Evolutionary conservation across 2,113 vertebrate species (phyloP).

Genomic region (Brachypteracias leptosomus): DNA sequence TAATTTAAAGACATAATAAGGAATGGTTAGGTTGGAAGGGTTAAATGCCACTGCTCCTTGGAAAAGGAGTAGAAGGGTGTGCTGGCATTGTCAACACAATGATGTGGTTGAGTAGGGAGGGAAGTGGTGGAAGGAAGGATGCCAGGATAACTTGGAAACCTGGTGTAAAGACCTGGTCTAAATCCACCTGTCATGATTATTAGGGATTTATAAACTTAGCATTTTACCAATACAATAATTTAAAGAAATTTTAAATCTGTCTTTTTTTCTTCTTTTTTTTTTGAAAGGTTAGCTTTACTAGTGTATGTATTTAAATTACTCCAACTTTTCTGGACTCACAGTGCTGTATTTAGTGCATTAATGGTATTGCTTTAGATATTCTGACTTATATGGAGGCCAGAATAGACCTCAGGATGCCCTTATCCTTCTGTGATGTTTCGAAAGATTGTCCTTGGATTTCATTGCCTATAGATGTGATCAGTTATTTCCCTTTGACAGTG

Average conservation of each 20-base stretch:
- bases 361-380: not conserved
- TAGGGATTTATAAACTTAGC: not conserved
- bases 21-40: not conserved
- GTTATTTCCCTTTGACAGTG: not conserved
- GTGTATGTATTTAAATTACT: not conserved
- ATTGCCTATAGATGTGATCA: not conserved
- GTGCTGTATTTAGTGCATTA: not conserved
- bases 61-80: not conserved
- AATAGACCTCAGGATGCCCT: not conserved
- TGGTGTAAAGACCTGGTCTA: not conserved
- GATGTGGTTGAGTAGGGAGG: not conserved
- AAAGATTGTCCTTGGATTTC: not conserved
- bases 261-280: not conserved
- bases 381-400: not conserved
- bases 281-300: not conserved
- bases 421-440: not conserved
- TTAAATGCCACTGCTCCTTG: not conserved
- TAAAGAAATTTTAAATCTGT: not conserved
- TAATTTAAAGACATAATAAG: not conserved
- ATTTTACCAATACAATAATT: not conserved
- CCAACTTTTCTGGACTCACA: not conserved
- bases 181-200: not conserved
- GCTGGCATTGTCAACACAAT: not conserved
- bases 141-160: not conserved
- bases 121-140: not conserved